Percentiles rank a stretch among this genome's conserved stretches.
These are phyloP conservation scores for Coelinius sp. DNA, from an alignment of 2,888 invertebrate genomes.

Conservation along the genomic window DNA sequence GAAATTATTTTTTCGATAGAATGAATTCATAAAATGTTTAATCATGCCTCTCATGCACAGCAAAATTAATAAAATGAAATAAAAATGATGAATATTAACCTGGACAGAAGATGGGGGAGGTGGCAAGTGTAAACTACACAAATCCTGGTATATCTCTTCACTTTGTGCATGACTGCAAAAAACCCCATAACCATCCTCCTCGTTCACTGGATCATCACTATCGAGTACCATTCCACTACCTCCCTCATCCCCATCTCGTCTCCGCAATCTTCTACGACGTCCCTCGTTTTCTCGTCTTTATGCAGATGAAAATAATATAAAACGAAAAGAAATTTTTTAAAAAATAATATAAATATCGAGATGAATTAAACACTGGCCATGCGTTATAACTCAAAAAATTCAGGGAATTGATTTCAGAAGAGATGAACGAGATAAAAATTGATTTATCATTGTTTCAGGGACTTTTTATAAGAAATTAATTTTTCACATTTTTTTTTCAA, in stretches of 20 bases:
- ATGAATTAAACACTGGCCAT: slow-evolving; percentile 18
- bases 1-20: background rate
- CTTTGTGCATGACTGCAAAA: slow-evolving; percentile 83
- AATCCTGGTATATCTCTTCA: slow-evolving; percentile 95
- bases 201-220: slow-evolving; percentile 68
- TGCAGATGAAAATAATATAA: slow-evolving; percentile 61
- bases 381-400: slow-evolving; percentile 14
- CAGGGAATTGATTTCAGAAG: background rate
- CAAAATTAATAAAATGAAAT: slow-evolving; percentile 10
- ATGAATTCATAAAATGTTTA: background rate
- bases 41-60: slow-evolving; percentile 23
- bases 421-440: background rate
- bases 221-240: slow-evolving; percentile 59
- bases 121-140: slow-evolving; percentile 81
- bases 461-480: too few relatives aligned
- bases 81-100: slow-evolving; percentile 62
- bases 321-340: slow-evolving; percentile 34
- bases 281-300: slow-evolving; percentile 67
- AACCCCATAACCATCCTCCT: slow-evolving; percentile 77
- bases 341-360: background rate
- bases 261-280: slow-evolving; percentile 65
- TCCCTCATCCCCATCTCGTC: slow-evolving; percentile 64
- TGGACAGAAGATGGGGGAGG: slow-evolving; percentile 70
- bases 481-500: too few relatives aligned
- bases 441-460: background rate